A percentile compares a stretch with the other conserved stretches of the same genome.
These are phyloP conservation scores for Hipparchia semele DNA, from an alignment of 2,888 invertebrate genomes.

Conservation along the genomic window DNA sequence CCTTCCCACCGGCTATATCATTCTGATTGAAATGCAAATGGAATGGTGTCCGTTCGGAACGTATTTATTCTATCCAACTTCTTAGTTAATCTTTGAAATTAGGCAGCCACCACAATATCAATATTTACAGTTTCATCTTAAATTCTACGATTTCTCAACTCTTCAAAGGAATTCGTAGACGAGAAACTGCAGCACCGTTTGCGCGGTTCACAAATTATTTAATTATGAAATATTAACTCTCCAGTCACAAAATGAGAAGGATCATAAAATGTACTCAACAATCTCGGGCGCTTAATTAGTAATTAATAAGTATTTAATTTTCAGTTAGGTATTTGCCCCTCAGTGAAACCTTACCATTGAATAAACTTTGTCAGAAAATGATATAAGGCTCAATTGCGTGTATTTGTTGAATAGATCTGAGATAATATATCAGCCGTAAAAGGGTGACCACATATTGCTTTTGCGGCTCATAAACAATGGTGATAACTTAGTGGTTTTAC, in stretches of 20 bases:
- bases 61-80: conserved; percentile 74
- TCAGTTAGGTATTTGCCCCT: conserved; percentile 17
- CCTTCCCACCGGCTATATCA: conserved; percentile 78
- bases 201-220: conserved; percentile 35
- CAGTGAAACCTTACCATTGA: conserved; percentile 13
- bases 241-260: conserved; percentile 38
- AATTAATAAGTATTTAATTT: conserved; percentile 25
- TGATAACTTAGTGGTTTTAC: too few relatives aligned
- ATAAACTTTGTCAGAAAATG: conserved; percentile 16
- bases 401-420: neutral
- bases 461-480: too few relatives aligned
- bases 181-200: conserved; percentile 32
- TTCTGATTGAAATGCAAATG: conserved; percentile 82
- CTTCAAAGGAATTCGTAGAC: conserved; percentile 20
- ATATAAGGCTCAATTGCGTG: neutral
- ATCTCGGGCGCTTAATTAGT: conserved; percentile 22
- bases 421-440: neutral
- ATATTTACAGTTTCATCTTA: conserved; percentile 37
- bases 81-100: conserved; percentile 66
- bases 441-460: too few relatives aligned
- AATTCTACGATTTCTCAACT: conserved; percentile 25
- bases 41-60: conserved; percentile 75
- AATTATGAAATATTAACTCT: conserved; percentile 36
- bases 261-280: conserved; percentile 39
- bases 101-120: conserved; percentile 49